A percentile compares a stretch with the other conserved stretches of the same genome.
Conservation (phyloP, 2,888 invertebrate species). For the Euzophera pinguis region DNA sequence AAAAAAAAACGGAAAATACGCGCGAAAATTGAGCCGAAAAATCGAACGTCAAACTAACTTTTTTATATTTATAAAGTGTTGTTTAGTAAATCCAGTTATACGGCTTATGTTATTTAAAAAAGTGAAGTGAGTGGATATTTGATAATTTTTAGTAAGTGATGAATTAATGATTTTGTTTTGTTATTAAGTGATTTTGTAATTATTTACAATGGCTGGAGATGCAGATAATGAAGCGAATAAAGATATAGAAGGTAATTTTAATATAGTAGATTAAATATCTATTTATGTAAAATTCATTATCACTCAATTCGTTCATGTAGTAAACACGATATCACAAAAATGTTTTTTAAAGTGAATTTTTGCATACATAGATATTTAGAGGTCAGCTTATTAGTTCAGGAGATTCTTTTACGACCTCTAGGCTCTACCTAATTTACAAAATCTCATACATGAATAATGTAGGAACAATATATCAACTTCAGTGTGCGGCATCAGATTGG, state of each 20-base stretch:
- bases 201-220: constrained; percentile 9
- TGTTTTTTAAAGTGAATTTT: too few relatives aligned
- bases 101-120: background rate
- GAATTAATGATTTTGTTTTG: constrained; percentile 15
- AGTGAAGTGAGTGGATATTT: constrained; percentile 37
- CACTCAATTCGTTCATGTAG: background rate
- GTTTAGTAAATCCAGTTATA: background rate
- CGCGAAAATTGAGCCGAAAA: constrained; percentile 34
- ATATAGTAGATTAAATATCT: background rate
- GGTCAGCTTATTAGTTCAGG: too few relatives aligned
- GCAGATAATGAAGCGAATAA: background rate
- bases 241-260: background rate
- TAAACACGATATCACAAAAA: too few relatives aligned
- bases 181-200: constrained; percentile 13
- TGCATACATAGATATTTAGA: too few relatives aligned
- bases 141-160: constrained; percentile 35
- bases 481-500: too few relatives aligned
- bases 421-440: too few relatives aligned
- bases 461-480: too few relatives aligned
- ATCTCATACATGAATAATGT: too few relatives aligned
- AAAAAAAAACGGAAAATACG: constrained; percentile 35
- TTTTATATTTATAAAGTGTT: constrained; percentile 15
- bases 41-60: constrained; percentile 18
- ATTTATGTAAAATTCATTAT: background rate
- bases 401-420: too few relatives aligned